These are phyloP conservation scores for Willisornis vidua DNA, from an alignment of 2,113 vertebrate genomes.

Conservation along the genomic window DNA sequence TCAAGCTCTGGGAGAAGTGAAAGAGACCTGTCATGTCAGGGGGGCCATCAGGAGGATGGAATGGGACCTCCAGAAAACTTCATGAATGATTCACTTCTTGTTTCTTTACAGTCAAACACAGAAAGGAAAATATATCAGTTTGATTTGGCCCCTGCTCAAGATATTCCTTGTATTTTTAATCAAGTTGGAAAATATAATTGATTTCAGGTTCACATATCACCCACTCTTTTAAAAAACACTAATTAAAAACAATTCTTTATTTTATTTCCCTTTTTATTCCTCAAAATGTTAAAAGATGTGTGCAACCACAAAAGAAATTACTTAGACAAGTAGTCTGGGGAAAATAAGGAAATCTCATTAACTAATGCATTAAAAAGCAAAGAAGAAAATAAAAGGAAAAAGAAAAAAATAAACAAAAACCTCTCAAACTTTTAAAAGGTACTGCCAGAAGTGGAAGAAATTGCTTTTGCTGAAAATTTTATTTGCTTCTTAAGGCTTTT, in stretches of 20 bases:
- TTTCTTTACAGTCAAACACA: not conserved
- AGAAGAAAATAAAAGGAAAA: too few species aligned
- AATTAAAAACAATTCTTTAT: not conserved
- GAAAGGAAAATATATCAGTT: not conserved
- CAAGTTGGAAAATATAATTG: not conserved
- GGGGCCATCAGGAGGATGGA: not conserved
- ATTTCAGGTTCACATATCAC: not conserved
- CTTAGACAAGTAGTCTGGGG: not conserved
- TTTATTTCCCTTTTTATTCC: not conserved
- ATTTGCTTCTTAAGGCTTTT: slow-evolving; percentile 8
- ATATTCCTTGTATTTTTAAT: not conserved
- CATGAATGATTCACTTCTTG: not conserved
- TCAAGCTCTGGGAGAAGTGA: not conserved
- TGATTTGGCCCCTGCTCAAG: not conserved
- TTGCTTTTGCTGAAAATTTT: not conserved
- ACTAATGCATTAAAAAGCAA: not conserved
- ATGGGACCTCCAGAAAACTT: not conserved
- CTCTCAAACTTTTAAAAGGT: not conserved
- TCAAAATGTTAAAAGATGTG: not conserved
- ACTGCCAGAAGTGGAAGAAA: not conserved
- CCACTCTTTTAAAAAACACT: not conserved
- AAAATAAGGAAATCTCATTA: not conserved
- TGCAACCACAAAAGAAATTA: not conserved
- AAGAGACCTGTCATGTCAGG: not conserved
- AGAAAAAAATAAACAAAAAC: not conserved